Evolutionary conservation across 1,140 invertebrate genomes (phyloP), one percentile per base, ranked within the genome.

Genomic region (Diachasma alloeum): DNA sequence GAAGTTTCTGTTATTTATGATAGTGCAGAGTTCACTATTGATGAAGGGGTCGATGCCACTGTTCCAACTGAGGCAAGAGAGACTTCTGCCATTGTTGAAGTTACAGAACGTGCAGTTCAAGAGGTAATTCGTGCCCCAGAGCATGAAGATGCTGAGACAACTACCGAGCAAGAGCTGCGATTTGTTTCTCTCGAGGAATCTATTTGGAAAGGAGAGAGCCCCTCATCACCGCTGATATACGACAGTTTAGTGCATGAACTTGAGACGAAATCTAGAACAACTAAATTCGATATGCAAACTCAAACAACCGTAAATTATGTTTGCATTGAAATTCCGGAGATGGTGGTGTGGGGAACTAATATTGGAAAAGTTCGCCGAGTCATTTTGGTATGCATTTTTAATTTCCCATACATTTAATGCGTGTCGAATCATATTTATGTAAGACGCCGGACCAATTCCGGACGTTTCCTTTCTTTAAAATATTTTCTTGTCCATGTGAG

Each of bases 51-150:
- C 37, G 24, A 53, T 75, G 74, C 74, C 17, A 24, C 36, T 53
- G 74, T 56, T 39, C 9, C 15, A 13, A 53, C 44, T n/a, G 44
- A 31, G n/a, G 19, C 74, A 4, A 68, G 46, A 44, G 56, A 53
- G 8, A 75, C 66, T 4, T 22, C 17, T 9, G 24, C 42, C 4
- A 13, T 9, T n/a, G 15, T 48, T 0, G 59, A 74, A 74, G 4
- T 68, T 46, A 48, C 63, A 46, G 73, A 68, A 8, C 73, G 63
- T 15, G 36, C 73, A 17, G 63, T 74, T 15, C 72, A 74, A 66
- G 72, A 74, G 44, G 44, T 9, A 6, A 72, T 53, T 56, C 5
- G 4, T 71, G 1, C 4, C n/a, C 31, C 13, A 15, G 31, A 24
- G 19, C 15, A 53, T 10, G 42, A 42, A 11, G 44, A 44, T 46